Evolutionary conservation across 2,113 vertebrate species (phyloP), one percentile per base, ranked within the genome.

Genomic region (Chinchilla lanigera): DNA sequence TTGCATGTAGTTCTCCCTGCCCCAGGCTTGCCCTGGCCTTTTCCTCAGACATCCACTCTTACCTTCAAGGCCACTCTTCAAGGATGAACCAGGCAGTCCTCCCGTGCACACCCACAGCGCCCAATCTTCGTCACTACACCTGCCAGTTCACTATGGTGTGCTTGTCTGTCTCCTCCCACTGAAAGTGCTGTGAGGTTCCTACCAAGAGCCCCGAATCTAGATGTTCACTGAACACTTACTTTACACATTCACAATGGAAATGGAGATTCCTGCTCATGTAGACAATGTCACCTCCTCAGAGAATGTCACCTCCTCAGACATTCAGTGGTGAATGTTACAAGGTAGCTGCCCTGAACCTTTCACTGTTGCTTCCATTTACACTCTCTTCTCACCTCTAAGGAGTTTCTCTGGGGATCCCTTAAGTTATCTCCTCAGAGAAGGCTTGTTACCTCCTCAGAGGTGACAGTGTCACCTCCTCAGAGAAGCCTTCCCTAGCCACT

Each of bases 271-370:
- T 56, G n/a, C 44, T 82, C 71, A 41, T 12, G 17, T 0, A 85
- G n/a, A 67, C 67, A 33, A 87, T 19, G 60, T 77, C 84, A n/a
- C 60, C 69, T 88, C 35, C 60, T 63, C 65, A 84, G 69, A 78
- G 35, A 86, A 75, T 6, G 47, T 50, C 47, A 50, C 47, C 47
- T 50, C 47, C 9, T 50, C 47, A 50, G 47, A 50, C 9, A 9
- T 50, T 50, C 47, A 5, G 47, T 47, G 41, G 13, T 10, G 7
- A 58, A 33, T 17, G 89, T 33, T 3, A 5, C 47, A 10, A 10
- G 65, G 26, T 12, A 13, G 44, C 24, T 26, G 7, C 2, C 14
- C 33, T 4, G 47, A 20, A 10, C 12, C 35, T 20, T 2, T 41
- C 8, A 5, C 54, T 2, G 26, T 58, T 17, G 1, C 30, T 5